Base-by-base conservation (phyloP, 2,113 vertebrate genomes). In the Gulo gulo region DNA sequence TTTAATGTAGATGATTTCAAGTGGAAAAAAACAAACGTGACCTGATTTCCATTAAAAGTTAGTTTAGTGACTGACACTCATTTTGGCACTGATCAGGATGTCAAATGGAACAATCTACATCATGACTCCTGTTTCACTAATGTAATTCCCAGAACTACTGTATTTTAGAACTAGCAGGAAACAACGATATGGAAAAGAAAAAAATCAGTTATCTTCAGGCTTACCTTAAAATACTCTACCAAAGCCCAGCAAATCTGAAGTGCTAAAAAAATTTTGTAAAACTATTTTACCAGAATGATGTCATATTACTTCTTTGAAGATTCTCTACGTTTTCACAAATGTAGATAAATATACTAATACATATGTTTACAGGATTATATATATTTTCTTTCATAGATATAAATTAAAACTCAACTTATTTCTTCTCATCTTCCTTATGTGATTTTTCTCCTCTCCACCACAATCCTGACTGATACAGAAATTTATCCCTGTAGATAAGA, bases 41-140 rank as follows among this genome's bases (percentile, higher is more conserved):
- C 29, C 50, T 63, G 31, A 47, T 81, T 71, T 42, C 67, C 16
- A 50, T 73, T 20, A 80, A 61, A 5, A 95, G 47, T 7, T 88
- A 18, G 36, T 31, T 91, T 76, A 84, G 61, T 69, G 42, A 92
- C 20, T 16, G 42, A 71, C 20, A 63, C 24, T 84, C 69, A 84
- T 63, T 76, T 63, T 95, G 76, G 61, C 23, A 59, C 63, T 52
- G 47, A 71, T 88, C 78, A 73, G 24, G 8, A 78, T 16, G 12
- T 47, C 45, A 47, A 91, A 39, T 9, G 90, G 71, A 93, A 95
- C 4, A 65, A 73, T 21, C 16, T 26, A 36, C 83, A 36, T 6
- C 82, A 55, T n/a, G 23, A 87, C 65, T 96, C 63, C 80, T 83
- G 67, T 34, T 95, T 92, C 39, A 80, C 20, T 91, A 21, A 90